phyloP scores from a whole-genome alignment of 2,888 invertebrate genomes.

The Napeogenes inachia region DNA sequence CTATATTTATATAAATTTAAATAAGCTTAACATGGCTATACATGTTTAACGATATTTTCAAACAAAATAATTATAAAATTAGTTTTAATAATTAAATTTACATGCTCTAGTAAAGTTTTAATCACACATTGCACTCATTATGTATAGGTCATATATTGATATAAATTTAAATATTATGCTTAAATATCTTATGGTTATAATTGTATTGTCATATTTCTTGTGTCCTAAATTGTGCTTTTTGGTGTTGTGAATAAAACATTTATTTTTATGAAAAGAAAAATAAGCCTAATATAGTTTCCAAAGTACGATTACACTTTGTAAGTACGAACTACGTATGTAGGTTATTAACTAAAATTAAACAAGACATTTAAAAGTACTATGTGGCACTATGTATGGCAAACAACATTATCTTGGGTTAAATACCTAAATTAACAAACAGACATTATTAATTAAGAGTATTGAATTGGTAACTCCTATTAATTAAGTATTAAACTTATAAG shows the following conservation, averaged over 20 bases:
- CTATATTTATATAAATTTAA: too few relatives aligned
- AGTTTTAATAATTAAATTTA: background rate
- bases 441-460: constrained; percentile 33
- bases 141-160: constrained; percentile 25
- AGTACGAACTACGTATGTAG: background rate
- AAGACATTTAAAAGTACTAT: background rate
- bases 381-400: constrained; percentile 6
- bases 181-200: constrained; percentile 37
- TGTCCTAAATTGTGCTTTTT: constrained; percentile 44
- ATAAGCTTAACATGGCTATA: too few relatives aligned
- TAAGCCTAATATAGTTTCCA: background rate
- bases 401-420: constrained; percentile 1
- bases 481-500: constrained; percentile 47
- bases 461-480: constrained; percentile 39
- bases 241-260: constrained; percentile 8
- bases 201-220: constrained; percentile 66
- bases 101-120: background rate
- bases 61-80: background rate
- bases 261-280: background rate
- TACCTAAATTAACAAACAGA: too few relatives aligned
- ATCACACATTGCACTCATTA: constrained; percentile 4
- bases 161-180: constrained; percentile 22
- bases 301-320: constrained; percentile 25
- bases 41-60: too few relatives aligned
- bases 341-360: background rate